Base-by-base conservation (phyloP, 2,888 invertebrate species). In the Pammene aurita region DNA sequence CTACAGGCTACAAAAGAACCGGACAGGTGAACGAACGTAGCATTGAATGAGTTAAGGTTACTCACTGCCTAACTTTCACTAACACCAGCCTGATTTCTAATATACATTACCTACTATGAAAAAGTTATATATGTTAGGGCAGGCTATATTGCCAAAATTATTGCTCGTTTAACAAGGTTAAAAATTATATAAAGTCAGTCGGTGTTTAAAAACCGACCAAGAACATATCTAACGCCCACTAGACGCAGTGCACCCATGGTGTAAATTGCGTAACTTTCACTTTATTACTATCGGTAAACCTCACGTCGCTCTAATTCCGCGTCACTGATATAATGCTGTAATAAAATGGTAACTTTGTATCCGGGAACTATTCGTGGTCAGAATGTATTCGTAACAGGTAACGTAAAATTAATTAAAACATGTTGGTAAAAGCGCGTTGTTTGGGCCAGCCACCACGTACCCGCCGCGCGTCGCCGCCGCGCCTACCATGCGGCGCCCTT, bases 401-500 rank as follows among this genome's bases (percentile, higher is more conserved):
- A 67, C 77, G 78, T 79, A 84, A 81, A 83, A 85, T 85, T 85
- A 85, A 85, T 86, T 84, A 85, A 86, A 85, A 85, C 85, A 81
- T 83, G 80, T 87, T 84, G 82, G 85, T 85, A 86, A 83, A 83
- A 38, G 58, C 68, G 64, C 46, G 68, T 64, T 65, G 69, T 69
- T 69, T 69, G 58, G 64, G 54, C 52, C 69, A 60, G 54, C 69
- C 35, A 54, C 64, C 58, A 41, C 64, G 26, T n/a, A 26, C n/a
- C 26, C 52, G 52, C 52, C 52, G 64, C 52, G 52, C 64, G 26
- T 26, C 26, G 60, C 64, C 64, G 64, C 69, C 69, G 64, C 69
- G 64, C 69, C 69, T 69, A 65, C 69, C 69, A 69, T 64, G 60
- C 76, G 74, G 73, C 84, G 91, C 90, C 90, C 91, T 90, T 91